Conservation (phyloP, 2,797 vertebrate genomes). For the Netta rufina region DNA sequence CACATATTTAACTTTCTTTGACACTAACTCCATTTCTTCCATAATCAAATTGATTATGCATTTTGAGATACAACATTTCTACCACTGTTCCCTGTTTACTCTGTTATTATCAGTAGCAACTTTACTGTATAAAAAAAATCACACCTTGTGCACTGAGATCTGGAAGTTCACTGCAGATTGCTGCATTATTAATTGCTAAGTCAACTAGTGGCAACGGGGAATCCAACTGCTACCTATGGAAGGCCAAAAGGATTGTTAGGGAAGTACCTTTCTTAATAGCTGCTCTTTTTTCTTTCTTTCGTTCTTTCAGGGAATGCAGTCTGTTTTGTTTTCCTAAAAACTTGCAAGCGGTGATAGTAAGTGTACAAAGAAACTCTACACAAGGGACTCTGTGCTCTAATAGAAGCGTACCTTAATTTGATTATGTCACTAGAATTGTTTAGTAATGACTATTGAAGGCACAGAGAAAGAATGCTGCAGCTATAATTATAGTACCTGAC, state of each 20-base stretch:
- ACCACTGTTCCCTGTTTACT: background rate
- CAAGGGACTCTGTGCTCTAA: background rate
- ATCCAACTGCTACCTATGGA: conserved; percentile 21
- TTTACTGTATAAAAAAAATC: conserved; percentile 7
- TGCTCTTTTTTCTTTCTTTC: background rate
- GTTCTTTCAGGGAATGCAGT: background rate
- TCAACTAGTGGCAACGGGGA: conserved; percentile 29
- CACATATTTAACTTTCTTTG: background rate
- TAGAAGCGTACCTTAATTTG: conserved; percentile 57
- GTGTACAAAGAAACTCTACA: background rate
- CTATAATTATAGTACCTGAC: conserved; percentile 66
- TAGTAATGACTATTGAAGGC: conserved; percentile 51
- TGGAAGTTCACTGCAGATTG: conserved; percentile 42
- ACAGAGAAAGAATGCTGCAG: conserved; percentile 16
- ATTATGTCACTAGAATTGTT: conserved; percentile 55
- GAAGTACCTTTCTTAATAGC: background rate
- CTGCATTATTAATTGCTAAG: conserved; percentile 51
- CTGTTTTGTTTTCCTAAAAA: background rate
- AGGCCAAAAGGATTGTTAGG: background rate
- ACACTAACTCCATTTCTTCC: background rate
- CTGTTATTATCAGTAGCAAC: background rate
- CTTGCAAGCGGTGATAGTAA: background rate
- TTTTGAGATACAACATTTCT: background rate
- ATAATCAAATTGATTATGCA: background rate
- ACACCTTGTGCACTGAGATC: background rate